A percentile compares a stretch with the other conserved stretches of the same genome.
These are phyloP conservation scores for Pogonocichla stellata DNA, from an alignment of 2,113 vertebrate species.

Conservation along the genomic window DNA sequence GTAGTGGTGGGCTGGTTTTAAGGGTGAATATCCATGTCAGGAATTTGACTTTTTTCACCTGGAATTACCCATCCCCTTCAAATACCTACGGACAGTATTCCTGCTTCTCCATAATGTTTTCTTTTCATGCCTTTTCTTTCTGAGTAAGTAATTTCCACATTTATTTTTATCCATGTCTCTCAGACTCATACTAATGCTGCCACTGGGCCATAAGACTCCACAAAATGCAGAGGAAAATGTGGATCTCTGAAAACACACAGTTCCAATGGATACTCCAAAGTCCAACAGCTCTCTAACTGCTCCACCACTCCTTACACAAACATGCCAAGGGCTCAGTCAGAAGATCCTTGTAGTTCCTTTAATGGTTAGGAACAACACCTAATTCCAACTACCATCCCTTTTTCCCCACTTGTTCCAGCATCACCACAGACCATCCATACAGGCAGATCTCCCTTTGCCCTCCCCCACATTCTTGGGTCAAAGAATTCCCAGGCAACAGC, in stretches of 20 bases:
- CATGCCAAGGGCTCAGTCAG: background rate
- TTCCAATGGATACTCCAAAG: background rate
- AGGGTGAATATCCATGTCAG: background rate
- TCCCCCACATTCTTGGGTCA: rapidly evolving
- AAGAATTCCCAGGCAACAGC: background rate
- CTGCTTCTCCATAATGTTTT: background rate
- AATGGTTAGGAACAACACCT: background rate
- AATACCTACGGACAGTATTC: background rate
- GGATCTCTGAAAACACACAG: background rate
- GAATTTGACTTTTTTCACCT: background rate
- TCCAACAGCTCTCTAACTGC: background rate
- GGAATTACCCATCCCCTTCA: background rate
- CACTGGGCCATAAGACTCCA: background rate
- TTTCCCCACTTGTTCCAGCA: background rate
- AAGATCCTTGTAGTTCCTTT: background rate
- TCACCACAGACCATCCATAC: rapidly evolving
- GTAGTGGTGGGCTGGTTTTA: background rate
- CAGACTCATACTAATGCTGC: background rate
- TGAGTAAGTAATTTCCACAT: background rate
- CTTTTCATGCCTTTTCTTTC: background rate
- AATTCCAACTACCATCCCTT: background rate
- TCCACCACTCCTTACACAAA: background rate
- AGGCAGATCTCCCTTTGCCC: background rate
- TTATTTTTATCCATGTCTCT: rapidly evolving
- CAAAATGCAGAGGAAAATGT: background rate